Evolutionary conservation across 2,888 invertebrate genomes (phyloP), one percentile per base, ranked within the genome.

Genomic region (Papilio protenor): DNA sequence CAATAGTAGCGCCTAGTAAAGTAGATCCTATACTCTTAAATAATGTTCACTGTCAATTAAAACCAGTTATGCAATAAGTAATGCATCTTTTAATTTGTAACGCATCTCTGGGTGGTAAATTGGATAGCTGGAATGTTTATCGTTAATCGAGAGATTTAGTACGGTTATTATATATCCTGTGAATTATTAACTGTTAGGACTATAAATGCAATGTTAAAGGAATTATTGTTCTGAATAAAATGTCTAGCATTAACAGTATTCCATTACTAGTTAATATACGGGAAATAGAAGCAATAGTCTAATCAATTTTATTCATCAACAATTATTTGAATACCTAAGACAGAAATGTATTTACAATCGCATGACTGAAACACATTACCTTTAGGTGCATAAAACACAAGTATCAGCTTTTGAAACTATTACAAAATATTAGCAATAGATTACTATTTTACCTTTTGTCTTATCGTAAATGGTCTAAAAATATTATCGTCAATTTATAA

Each of bases 361-460:
- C 76, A 76, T 76, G 76, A 76, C 76, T 70, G 59, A 59, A 49
- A 59, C 27, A 45, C 76, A 59, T 76, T 70, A 75, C 55, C 52
- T 75, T 75, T 45, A 1, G 57, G n/a, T 0, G 57, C 16, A 70
- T 59, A 57, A 76, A 47, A 70, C 59, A 59, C 27, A 47, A 70
- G 52, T 18, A 52, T 18, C 45, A 45, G 45, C 45, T 59, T 59
- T 59, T 59, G 59, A 76, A 70, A 75, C 69, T 40, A 47, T 70
- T 70, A 59, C 47, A 76, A 59, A 76, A 45, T 57, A 70, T 70
- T 70, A 75, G 6, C 45, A 1, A 57, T 57, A 27, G 45, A 75
- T 69, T 55, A 40, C 66, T 52, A 66, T 52, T 66, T 16, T n/a
- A 23, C 40, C 16, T 18, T 66, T n/a, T 66, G 66, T 40, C 33